Conservation (phyloP, 37 sponge, comb jelly and placozoan genomes). For the Amphimedon queenslandica region DNA sequence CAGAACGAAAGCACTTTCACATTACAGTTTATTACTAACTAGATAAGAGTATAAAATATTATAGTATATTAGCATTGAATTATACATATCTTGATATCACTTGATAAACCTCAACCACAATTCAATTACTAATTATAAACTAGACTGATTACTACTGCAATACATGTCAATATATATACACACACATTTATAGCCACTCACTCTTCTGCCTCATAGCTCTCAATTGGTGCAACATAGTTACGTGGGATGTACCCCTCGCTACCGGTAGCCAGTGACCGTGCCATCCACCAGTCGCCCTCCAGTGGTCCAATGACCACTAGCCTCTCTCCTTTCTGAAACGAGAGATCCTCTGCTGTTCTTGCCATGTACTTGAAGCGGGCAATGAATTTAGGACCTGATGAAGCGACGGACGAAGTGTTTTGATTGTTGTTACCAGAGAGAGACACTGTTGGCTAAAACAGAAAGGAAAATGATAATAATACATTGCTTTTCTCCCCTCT, state of each 20-base stretch:
- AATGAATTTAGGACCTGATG: slow-evolving; percentile 28
- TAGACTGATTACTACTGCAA: background rate
- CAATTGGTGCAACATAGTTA: slow-evolving; percentile 80
- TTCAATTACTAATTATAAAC: background rate
- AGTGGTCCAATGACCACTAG: slow-evolving; percentile 54
- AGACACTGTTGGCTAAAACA: no score
- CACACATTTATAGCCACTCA: slow-evolving; percentile 48
- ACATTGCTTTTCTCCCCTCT: no score
- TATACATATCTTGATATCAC: no score
- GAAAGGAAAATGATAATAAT: no score
- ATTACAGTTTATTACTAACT: no score
- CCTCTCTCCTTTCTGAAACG: slow-evolving; percentile 85
- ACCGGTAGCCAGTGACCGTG: slow-evolving; percentile 42
- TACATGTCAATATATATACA: slow-evolving; percentile 14
- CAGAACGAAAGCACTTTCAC: no score
- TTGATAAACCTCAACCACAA: no score
- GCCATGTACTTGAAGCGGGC: slow-evolving; percentile 78
- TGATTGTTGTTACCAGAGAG: no score
- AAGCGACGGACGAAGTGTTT: no score
- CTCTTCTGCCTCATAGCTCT: slow-evolving; percentile 90
- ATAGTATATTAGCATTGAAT: no score
- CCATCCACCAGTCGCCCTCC: slow-evolving; percentile 95
- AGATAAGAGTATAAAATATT: no score
- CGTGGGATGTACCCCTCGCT: slow-evolving; percentile 88
- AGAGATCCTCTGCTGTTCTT: slow-evolving; percentile 78